Evolutionary conservation across 1,140 invertebrate species (phyloP).

Genomic region (Zaprionus ornatus): DNA sequence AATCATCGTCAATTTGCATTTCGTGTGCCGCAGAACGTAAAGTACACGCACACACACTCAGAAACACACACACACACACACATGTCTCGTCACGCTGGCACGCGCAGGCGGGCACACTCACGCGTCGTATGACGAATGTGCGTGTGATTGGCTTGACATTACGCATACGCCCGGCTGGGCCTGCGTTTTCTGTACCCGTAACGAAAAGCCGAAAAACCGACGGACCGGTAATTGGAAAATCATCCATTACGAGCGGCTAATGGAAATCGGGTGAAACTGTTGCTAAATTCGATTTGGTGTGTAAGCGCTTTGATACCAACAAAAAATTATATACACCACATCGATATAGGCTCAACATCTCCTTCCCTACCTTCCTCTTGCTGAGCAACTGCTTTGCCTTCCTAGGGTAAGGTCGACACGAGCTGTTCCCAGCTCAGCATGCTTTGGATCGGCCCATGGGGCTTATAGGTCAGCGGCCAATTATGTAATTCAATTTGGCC

Average conservation of each 20-base stretch:
- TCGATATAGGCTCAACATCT: conserved; percentile 6
- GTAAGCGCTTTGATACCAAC: conserved; percentile 69
- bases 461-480: conserved; percentile 46
- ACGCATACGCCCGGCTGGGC: conserved; percentile 54
- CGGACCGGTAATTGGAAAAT: conserved; percentile 78
- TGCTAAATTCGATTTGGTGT: conserved; percentile 76
- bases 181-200: not conserved
- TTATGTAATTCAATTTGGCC: conserved; percentile 72
- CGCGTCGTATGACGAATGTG: conserved; percentile 66
- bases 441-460: conserved; percentile 7
- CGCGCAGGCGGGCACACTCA: not conserved
- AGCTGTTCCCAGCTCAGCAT: conserved; percentile 1
- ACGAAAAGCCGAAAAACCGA: conserved; percentile 31
- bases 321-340: conserved; percentile 33
- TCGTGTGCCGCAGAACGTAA: conserved; percentile 25
- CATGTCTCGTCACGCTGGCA: not conserved
- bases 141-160: conserved; percentile 50
- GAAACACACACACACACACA: not conserved
- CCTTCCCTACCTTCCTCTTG: not conserved
- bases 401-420: not conserved
- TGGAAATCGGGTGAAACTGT: conserved; percentile 74
- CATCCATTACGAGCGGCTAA: conserved; percentile 76
- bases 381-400: not conserved
- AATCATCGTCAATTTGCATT: conserved; percentile 70
- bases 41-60: not conserved